These are phyloP conservation scores for Epinotia bilunana DNA, from an alignment of 2,888 invertebrate genomes.

Conservation along the genomic window DNA sequence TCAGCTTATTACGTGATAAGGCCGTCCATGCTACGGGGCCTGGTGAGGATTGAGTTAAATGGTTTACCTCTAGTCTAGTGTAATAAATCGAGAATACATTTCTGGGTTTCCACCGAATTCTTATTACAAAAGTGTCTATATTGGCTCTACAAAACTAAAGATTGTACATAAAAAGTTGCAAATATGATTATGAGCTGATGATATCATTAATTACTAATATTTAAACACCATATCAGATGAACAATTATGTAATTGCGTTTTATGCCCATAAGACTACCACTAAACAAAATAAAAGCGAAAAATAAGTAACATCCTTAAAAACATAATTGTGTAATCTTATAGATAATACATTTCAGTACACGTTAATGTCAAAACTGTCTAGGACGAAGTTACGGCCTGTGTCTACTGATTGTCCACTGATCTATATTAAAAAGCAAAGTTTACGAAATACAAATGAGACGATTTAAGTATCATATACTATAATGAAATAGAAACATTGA, in stretches of 20 bases:
- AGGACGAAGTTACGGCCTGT: constrained; percentile 13
- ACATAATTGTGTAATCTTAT: constrained; percentile 51
- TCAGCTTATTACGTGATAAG: too few species aligned
- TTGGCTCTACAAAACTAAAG: too few species aligned
- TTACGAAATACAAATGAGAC: not conserved
- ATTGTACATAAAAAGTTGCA: too few species aligned
- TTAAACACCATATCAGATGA: constrained; percentile 21
- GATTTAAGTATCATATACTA: not conserved
- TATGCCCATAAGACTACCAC: constrained; percentile 56
- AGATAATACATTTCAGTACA: constrained; percentile 20
- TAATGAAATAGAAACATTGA: not conserved
- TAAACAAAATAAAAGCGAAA: constrained; percentile 69
- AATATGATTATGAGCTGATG: too few species aligned
- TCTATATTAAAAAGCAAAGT: constrained; percentile 1
- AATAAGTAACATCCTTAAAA: constrained; percentile 53
- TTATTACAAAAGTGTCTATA: too few species aligned
- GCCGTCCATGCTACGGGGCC: too few species aligned
- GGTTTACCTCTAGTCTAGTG: too few species aligned
- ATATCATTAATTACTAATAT: not conserved
- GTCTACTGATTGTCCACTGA: constrained; percentile 24
- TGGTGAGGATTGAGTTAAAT: too few species aligned
- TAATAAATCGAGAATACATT: too few species aligned
- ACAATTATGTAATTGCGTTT: constrained; percentile 46
- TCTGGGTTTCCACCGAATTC: too few species aligned
- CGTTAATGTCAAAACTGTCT: constrained; percentile 14